Evolutionary conservation across 2,888 invertebrate species (phyloP).

Genomic region (Parnassius mnemosyne): DNA sequence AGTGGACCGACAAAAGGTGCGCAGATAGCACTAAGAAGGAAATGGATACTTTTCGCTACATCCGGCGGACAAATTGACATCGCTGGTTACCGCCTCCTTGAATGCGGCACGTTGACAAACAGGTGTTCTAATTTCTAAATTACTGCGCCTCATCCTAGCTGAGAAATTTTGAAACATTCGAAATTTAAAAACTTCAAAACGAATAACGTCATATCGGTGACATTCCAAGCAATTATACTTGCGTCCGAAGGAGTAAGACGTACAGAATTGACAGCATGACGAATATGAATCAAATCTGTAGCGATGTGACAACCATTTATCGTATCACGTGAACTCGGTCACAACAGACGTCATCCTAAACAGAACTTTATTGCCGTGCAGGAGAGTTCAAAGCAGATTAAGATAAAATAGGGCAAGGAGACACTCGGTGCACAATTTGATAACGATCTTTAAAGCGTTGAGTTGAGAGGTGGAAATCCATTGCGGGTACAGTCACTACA

Average conservation of each 20-base stretch:
- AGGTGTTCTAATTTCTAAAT: conserved; percentile 33
- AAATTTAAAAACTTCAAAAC: conserved; percentile 31
- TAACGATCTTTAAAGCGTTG: conserved; percentile 40
- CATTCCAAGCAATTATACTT: conserved; percentile 56
- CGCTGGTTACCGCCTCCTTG: conserved; percentile 39
- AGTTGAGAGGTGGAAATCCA: conserved; percentile 43
- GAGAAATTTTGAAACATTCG: conserved; percentile 15
- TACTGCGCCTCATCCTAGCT: conserved; percentile 16
- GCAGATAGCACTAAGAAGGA: conserved; percentile 43
- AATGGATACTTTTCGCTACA: conserved; percentile 59
- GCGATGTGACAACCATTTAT: conserved; percentile 54
- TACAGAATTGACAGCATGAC: conserved; percentile 59
- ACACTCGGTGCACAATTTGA: conserved; percentile 35
- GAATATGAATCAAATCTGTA: conserved; percentile 71
- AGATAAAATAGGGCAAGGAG: conserved; percentile 44
- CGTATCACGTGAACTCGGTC: conserved; percentile 50
- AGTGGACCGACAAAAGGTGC: conserved; percentile 23
- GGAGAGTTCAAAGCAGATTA: conserved; percentile 59
- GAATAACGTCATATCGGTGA: conserved; percentile 41
- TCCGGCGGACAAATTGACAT: conserved; percentile 60
- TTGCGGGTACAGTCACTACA: conserved; percentile 35
- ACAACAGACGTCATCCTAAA: conserved; percentile 42
- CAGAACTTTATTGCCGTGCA: conserved; percentile 48
- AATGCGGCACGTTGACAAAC: conserved; percentile 10
- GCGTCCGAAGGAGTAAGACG: conserved; percentile 55